phyloP scores from a whole-genome alignment of 2,888 invertebrate genomes.

The Drosophila subsilvestris region DNA sequence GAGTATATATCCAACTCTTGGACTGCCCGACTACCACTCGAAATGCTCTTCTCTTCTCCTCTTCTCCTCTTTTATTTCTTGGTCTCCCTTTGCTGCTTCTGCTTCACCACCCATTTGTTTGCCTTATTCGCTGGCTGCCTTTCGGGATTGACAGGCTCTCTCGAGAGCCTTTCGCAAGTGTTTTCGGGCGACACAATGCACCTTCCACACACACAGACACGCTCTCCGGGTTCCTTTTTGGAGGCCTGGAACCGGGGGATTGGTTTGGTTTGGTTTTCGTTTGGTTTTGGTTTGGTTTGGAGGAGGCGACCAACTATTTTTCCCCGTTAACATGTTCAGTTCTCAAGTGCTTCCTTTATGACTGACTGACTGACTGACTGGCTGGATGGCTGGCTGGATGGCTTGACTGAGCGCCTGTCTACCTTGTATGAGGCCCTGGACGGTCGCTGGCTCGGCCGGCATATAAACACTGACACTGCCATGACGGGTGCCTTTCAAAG shows the following conservation, averaged over 20 bases:
- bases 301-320: slow-evolving; percentile 75
- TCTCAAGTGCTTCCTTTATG: slow-evolving; percentile 72
- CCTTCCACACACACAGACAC: slow-evolving; percentile 25
- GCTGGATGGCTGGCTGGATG: slow-evolving; percentile 41
- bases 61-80: not conserved
- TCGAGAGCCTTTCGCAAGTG: slow-evolving; percentile 66
- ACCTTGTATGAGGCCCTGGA: slow-evolving; percentile 58
- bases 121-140: slow-evolving; percentile 37
- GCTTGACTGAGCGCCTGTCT: slow-evolving; percentile 61
- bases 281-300: slow-evolving; percentile 40
- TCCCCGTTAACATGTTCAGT: slow-evolving; percentile 75
- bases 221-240: slow-evolving; percentile 15
- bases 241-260: not conserved
- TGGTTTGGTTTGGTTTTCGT: slow-evolving; percentile 8
- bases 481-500: slow-evolving; percentile 73
- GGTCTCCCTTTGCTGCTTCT: slow-evolving; percentile 15
- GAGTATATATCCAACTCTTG: slow-evolving; percentile 19
- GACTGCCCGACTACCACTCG: not conserved
- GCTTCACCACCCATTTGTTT: slow-evolving; percentile 53
- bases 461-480: slow-evolving; percentile 72
- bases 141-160: slow-evolving; percentile 67
- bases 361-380: slow-evolving; percentile 52
- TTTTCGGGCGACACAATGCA: slow-evolving; percentile 71
- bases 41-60: slow-evolving; percentile 2
- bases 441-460: slow-evolving; percentile 55